Evolutionary conservation across 2,797 vertebrate genomes (phyloP).

Genomic region (Helarctos malayanus): DNA sequence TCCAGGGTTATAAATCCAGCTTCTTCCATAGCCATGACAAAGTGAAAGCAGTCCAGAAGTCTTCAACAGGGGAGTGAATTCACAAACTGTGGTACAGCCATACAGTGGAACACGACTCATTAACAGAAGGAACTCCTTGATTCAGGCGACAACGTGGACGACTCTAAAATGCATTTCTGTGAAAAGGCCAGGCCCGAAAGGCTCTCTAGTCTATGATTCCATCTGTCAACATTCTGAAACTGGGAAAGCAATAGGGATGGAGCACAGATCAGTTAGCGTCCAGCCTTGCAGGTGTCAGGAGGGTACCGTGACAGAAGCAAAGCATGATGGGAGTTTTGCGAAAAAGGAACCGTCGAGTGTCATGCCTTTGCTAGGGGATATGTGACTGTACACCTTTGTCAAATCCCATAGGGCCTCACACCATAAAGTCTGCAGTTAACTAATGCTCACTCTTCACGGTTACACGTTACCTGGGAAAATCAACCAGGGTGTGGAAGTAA

Average conservation of each 20-base stretch:
- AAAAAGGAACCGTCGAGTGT: neutral
- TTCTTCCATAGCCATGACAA: neutral
- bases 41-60: neutral
- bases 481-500: neutral
- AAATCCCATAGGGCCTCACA: neutral
- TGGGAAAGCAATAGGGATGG: neutral
- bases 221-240: neutral
- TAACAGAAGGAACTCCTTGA: neutral
- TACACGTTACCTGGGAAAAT: neutral
- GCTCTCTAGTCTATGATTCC: neutral
- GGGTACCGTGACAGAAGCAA: neutral
- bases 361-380: neutral
- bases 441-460: neutral
- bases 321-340: neutral
- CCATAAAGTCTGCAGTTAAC: neutral
- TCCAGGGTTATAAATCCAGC: neutral
- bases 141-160: neutral
- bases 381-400: neutral
- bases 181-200: neutral
- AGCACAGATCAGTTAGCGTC: neutral
- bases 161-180: neutral
- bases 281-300: rapidly evolving
- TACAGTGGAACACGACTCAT: neutral
- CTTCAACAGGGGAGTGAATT: neutral
- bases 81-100: too few species aligned